These are phyloP conservation scores for Poeciliopsis infans DNA, from an alignment of 2,797 vertebrate genomes.

Conservation along the genomic window DNA sequence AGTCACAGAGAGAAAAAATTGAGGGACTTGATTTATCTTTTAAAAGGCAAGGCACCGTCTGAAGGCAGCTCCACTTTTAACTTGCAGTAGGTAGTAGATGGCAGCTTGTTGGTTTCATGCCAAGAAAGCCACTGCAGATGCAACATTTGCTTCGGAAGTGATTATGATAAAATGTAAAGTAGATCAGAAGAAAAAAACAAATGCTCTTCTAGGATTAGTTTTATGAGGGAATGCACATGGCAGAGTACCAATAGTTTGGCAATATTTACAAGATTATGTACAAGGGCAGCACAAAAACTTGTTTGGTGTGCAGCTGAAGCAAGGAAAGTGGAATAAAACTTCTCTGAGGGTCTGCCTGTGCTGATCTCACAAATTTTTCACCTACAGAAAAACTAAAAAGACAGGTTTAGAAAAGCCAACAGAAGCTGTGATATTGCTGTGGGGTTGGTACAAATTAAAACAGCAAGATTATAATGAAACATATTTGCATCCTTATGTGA, in stretches of 20 bases:
- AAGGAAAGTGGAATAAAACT: not conserved
- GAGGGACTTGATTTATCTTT: not conserved
- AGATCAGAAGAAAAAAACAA: not conserved
- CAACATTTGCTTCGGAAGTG: not conserved
- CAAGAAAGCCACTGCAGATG: not conserved
- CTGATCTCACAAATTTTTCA: not conserved
- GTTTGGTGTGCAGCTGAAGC: not conserved
- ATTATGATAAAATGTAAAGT: not conserved
- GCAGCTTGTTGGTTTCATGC: not conserved
- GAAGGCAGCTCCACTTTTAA: not conserved
- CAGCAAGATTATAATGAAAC: not conserved
- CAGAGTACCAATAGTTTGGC: not conserved
- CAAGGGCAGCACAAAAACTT: too few relatives aligned
- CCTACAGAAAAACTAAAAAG: not conserved
- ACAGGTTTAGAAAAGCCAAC: not conserved
- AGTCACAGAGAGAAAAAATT: not conserved
- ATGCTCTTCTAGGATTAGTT: not conserved
- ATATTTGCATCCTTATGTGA: not conserved
- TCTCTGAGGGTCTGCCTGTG: not conserved
- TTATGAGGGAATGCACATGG: not conserved
- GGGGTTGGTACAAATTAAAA: not conserved
- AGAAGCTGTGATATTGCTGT: not conserved
- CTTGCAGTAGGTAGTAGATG: not conserved
- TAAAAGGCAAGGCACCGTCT: not conserved
- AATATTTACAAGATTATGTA: not conserved